Conservation (phyloP, 2,888 invertebrate species). For the Neoitamus cyanurus region DNA sequence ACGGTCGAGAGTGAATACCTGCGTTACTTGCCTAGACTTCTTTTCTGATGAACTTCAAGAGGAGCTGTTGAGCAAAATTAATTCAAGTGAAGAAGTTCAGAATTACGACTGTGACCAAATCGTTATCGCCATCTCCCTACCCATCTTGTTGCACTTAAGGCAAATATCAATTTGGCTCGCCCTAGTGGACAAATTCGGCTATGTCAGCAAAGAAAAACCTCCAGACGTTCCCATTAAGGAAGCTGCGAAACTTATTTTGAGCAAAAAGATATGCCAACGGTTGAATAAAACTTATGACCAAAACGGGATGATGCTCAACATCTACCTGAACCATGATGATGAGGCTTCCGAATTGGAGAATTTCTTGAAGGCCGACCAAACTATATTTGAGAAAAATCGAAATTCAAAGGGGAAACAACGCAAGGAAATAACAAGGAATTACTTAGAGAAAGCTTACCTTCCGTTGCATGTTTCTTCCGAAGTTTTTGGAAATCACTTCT, state of each 20-base stretch:
- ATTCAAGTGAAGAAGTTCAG: slow-evolving; percentile 67
- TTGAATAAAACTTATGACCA: slow-evolving; percentile 70
- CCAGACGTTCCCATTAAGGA: slow-evolving; percentile 76
- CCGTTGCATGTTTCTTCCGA: slow-evolving; percentile 67
- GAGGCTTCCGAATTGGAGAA: slow-evolving; percentile 72
- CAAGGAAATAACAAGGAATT: slow-evolving; percentile 74
- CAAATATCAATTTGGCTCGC: slow-evolving; percentile 74
- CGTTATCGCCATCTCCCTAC: slow-evolving; percentile 77
- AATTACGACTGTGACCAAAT: slow-evolving; percentile 75
- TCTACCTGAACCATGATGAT: slow-evolving; percentile 67
- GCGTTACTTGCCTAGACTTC: slow-evolving; percentile 79
- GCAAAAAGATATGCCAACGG: slow-evolving; percentile 69
- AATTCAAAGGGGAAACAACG: slow-evolving; percentile 56
- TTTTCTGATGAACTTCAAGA: slow-evolving; percentile 71
- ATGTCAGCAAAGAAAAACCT: slow-evolving; percentile 62
- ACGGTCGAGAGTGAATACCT: slow-evolving; percentile 62
- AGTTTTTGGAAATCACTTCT: slow-evolving; percentile 68
- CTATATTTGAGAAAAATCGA: slow-evolving; percentile 56
- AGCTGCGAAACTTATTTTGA: slow-evolving; percentile 81
- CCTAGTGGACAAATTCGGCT: slow-evolving; percentile 69
- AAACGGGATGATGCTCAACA: slow-evolving; percentile 67
- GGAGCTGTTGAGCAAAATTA: slow-evolving; percentile 69
- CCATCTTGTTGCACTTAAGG: slow-evolving; percentile 74
- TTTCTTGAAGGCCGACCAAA: slow-evolving; percentile 59
- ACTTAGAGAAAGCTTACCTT: slow-evolving; percentile 71